Evolutionary conservation across 1,140 invertebrate genomes (phyloP), one percentile per base, ranked within the genome.

Genomic region (Bombus fervidus): DNA sequence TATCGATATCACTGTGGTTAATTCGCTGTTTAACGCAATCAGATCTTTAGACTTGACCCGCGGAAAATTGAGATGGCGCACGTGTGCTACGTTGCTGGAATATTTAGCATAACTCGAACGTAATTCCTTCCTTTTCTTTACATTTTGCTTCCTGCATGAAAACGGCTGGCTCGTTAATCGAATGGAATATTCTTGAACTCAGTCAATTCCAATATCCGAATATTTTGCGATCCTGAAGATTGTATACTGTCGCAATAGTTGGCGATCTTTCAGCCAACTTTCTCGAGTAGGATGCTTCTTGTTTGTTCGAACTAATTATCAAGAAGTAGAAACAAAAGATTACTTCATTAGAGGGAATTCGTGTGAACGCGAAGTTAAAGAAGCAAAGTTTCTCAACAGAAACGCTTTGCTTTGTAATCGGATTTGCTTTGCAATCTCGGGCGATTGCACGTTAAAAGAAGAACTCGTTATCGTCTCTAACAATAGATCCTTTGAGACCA

Each of bases 381-480:
- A 22, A 53, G 47, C 47, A 41, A 37, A 39, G 53, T 77, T 77
- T 77, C 75, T 39, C 75, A 73, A 57, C 66, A 74, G 81, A 88
- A 78, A 74, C 76, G 74, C 22, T 75, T 78, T 53, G 31, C 74
- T 34, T 74, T 18, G n/a, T 47, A 34, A 34, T 53, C 31, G 73
- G 43, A 37, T 74, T n/a, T 74, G 18, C 47, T 53, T 53, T 53
- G 18, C 18, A 22, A 53, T 22, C 43, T 22, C 4, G 47, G 22
- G 31, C 10, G 41, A 71, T 71, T 71, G 10, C 31, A 3, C 43
- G 47, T 15, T 53, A 25, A 18, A 34, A 53, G 31, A 34, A 74
- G 31, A 25, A 37, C 43, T 34, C n/a, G 72, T 53, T 22, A 74
- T 53, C n/a, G 2, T 47, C 22, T 18, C 31, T 74, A 74, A 53